These are phyloP conservation scores for Zosterops borbonicus DNA, from an alignment of 2,113 vertebrate species.

Conservation along the genomic window DNA sequence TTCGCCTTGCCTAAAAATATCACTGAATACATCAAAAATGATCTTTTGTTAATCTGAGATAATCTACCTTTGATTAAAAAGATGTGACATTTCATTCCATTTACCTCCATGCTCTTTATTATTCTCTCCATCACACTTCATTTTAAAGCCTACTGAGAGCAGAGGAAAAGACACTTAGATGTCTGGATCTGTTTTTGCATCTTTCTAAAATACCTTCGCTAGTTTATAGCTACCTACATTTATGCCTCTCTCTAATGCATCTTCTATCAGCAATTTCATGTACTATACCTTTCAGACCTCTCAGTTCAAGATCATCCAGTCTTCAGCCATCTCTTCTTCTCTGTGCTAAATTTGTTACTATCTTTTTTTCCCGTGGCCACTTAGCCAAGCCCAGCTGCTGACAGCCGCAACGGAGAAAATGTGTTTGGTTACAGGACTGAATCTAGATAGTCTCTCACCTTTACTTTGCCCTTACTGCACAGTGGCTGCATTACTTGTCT, in stretches of 20 bases:
- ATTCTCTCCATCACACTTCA: background rate
- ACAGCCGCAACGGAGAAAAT: background rate
- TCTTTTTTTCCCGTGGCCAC: background rate
- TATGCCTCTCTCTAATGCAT: background rate
- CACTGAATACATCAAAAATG: conserved; percentile 28
- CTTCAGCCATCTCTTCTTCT: background rate
- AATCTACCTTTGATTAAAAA: conserved; percentile 53
- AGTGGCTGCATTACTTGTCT: background rate
- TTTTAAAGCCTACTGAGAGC: background rate
- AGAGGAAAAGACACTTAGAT: background rate
- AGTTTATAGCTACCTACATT: background rate
- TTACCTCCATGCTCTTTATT: background rate
- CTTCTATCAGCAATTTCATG: background rate
- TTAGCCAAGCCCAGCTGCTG: background rate
- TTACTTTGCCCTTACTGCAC: background rate
- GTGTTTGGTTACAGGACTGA: background rate
- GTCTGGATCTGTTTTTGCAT: background rate
- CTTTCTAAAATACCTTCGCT: background rate
- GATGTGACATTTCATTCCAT: conserved; percentile 17
- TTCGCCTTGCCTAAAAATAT: conserved; percentile 47
- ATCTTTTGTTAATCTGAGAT: conserved; percentile 40
- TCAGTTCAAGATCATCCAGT: background rate
- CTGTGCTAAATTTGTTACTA: background rate
- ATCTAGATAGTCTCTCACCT: background rate
- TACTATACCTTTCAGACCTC: background rate